These are phyloP conservation scores for Philopedon plagiatum DNA, from an alignment of 2,888 invertebrate genomes.

Conservation along the genomic window DNA sequence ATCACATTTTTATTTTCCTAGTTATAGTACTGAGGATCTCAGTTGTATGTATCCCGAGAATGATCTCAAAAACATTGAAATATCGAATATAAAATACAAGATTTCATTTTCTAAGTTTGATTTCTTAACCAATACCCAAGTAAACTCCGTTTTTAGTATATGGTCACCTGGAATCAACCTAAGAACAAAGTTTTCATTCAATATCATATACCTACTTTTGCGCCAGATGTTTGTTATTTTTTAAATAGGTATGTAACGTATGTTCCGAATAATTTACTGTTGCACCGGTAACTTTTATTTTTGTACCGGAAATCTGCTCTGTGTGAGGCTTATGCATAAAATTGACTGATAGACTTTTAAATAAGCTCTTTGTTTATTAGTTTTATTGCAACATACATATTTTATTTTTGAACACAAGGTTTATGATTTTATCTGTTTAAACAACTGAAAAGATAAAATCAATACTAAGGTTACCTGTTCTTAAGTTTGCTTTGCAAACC, in stretches of 20 bases:
- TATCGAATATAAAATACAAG: too few relatives aligned
- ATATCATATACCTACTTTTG: neutral
- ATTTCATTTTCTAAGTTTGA: too few relatives aligned
- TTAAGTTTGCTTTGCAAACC: too few relatives aligned
- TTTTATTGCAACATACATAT: constrained; percentile 18
- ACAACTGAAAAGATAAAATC: neutral
- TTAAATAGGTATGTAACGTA: neutral
- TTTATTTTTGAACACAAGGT: neutral
- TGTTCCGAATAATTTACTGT: neutral
- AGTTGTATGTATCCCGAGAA: too few relatives aligned
- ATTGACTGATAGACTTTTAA: constrained; percentile 46
- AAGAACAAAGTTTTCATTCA: neutral
- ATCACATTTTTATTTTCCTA: too few relatives aligned
- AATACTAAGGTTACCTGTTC: too few relatives aligned
- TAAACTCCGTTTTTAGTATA: too few relatives aligned
- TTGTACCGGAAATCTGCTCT: constrained; percentile 47
- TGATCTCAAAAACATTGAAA: too few relatives aligned
- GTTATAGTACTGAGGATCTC: too few relatives aligned
- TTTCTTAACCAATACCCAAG: too few relatives aligned
- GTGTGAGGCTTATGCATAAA: constrained; percentile 35
- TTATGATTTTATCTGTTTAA: neutral
- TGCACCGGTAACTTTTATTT: constrained; percentile 48
- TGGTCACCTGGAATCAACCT: too few relatives aligned
- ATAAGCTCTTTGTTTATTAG: constrained; percentile 31
- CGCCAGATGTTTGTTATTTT: neutral